phyloP scores from a whole-genome alignment of 1,140 invertebrate genomes.

The Ooceraea biroi region DNA sequence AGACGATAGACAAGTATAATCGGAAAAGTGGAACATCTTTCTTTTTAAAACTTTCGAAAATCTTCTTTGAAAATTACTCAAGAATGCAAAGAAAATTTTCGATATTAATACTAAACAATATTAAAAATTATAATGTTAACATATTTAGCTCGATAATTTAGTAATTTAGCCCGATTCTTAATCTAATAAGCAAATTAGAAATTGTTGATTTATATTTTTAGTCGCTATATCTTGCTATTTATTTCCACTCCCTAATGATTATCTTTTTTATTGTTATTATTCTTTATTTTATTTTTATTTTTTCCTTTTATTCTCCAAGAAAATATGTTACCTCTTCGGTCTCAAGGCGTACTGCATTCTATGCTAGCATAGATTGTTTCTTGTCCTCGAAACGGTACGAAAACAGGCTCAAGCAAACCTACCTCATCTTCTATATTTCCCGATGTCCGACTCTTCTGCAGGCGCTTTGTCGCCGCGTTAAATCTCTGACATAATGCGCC shows the following conservation, averaged over 20 bases:
- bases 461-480: slow-evolving; percentile 29
- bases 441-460: not conserved
- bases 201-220: too few relatives aligned
- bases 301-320: too few relatives aligned
- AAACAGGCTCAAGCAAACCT: not conserved
- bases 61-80: too few relatives aligned
- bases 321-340: not conserved
- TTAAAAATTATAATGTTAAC: slow-evolving; percentile 13
- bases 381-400: not conserved
- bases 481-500: slow-evolving; percentile 79
- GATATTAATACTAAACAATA: not conserved
- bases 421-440: not conserved
- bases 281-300: too few relatives aligned
- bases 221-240: too few relatives aligned
- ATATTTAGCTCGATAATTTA: too few relatives aligned
- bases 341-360: not conserved
- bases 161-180: too few relatives aligned
- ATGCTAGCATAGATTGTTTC: not conserved
- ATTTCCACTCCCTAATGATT: too few relatives aligned
- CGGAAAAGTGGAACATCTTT: too few relatives aligned
- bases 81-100: not conserved
- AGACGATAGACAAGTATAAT: not conserved
- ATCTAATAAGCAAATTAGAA: too few relatives aligned
- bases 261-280: too few relatives aligned
- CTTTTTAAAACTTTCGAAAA: not conserved